A percentile compares a stretch with the other conserved stretches of the same genome.
Conservation (phyloP, 2,113 vertebrate genomes). For the Aviceda subcristata region DNA sequence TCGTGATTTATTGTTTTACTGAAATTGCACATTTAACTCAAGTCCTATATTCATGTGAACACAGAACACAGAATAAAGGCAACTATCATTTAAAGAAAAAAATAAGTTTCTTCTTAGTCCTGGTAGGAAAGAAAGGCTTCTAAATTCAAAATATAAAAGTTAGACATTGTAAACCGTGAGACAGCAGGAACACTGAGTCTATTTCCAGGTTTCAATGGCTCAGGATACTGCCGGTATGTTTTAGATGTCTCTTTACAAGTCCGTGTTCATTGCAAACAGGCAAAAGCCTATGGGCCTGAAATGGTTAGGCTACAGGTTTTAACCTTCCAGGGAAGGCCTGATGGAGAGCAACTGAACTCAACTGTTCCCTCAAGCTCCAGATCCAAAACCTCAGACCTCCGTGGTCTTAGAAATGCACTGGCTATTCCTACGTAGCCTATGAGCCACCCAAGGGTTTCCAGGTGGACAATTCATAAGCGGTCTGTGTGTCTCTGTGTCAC, state of each 20-base stretch:
- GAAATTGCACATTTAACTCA: background rate
- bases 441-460: background rate
- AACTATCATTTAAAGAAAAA: background rate
- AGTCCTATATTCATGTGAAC: background rate
- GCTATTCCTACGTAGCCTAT: background rate
- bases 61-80: background rate
- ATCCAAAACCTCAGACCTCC: background rate
- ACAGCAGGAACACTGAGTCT: background rate
- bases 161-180: background rate
- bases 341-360: background rate
- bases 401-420: background rate
- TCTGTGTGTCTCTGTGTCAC: background rate
- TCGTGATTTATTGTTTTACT: background rate
- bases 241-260: background rate
- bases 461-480: fast-evolving
- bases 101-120: background rate
- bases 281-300: background rate
- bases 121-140: background rate
- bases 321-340: background rate
- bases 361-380: background rate
- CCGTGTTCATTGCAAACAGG: background rate
- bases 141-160: background rate
- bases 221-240: too few species aligned
- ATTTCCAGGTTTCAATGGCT: background rate
- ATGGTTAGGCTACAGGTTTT: background rate